These are phyloP conservation scores for Tenebrio molitor DNA, from an alignment of 1,140 invertebrate genomes.

Conservation along the genomic window DNA sequence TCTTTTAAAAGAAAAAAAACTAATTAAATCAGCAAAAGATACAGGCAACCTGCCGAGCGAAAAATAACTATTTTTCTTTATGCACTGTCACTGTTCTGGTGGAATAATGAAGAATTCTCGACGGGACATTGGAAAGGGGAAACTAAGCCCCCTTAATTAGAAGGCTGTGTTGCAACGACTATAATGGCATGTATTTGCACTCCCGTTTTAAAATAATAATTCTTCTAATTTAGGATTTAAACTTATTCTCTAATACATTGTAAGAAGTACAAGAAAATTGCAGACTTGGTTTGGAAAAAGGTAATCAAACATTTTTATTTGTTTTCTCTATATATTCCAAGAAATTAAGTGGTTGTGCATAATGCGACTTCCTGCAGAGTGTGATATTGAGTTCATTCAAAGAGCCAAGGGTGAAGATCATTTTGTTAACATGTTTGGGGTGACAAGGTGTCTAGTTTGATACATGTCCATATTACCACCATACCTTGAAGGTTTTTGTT, in stretches of 20 bases:
- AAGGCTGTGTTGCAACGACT: constrained; percentile 25
- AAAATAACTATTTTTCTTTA: constrained; percentile 52
- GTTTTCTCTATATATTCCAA: too few relatives aligned
- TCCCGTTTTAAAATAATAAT: not conserved
- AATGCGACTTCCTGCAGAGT: too few relatives aligned
- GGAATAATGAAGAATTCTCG: constrained; percentile 50
- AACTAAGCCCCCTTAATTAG: constrained; percentile 43
- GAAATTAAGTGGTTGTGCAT: too few relatives aligned
- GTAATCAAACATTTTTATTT: too few relatives aligned
- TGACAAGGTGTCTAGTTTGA: constrained; percentile 33
- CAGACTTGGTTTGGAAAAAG: too few relatives aligned
- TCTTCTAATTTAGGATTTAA: constrained; percentile 11
- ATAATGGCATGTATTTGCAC: constrained; percentile 24
- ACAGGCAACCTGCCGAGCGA: constrained; percentile 44
- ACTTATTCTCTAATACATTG: too few relatives aligned
- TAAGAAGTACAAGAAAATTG: too few relatives aligned
- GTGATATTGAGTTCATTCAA: too few relatives aligned
- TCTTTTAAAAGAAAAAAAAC: constrained; percentile 44
- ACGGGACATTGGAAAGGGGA: constrained; percentile 45
- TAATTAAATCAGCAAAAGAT: constrained; percentile 49
- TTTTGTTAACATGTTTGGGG: constrained; percentile 3
- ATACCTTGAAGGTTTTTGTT: constrained; percentile 48
- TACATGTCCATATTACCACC: constrained; percentile 50
- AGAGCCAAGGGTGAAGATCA: not conserved
- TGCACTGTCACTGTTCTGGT: constrained; percentile 47